phyloP scores from a whole-genome alignment of 2,113 vertebrate species.

The Ammospiza caudacuta region DNA sequence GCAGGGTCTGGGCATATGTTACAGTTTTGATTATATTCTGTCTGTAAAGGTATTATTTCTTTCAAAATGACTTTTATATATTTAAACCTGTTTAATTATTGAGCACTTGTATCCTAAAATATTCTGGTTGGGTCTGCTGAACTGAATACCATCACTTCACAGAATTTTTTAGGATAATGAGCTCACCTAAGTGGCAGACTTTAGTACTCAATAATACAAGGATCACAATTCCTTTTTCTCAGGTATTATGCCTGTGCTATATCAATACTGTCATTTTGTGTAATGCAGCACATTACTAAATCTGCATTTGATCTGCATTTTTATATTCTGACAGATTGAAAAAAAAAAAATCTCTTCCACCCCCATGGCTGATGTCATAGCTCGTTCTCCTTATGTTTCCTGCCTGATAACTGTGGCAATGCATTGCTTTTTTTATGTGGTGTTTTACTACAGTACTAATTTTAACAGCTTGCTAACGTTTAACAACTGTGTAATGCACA shows the following conservation, averaged over 20 bases:
- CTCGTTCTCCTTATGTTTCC: slow-evolving; percentile 17
- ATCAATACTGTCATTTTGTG: neutral
- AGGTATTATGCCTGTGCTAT: neutral
- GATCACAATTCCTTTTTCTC: neutral
- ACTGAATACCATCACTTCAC: neutral
- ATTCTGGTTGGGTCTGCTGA: neutral
- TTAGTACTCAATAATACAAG: neutral
- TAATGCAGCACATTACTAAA: neutral
- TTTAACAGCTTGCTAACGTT: slow-evolving; percentile 26
- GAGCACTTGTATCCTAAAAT: neutral
- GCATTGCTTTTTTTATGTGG: neutral
- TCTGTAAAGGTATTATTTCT: neutral
- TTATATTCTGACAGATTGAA: neutral
- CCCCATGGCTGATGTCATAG: slow-evolving; percentile 20
- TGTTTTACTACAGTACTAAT: slow-evolving; percentile 22
- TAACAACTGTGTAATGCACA: slow-evolving; percentile 8
- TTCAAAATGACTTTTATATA: neutral
- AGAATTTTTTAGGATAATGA: neutral
- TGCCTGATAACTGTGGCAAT: slow-evolving; percentile 1
- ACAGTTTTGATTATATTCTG: neutral
- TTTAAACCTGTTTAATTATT: neutral
- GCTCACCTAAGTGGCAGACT: neutral
- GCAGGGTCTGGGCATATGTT: neutral
- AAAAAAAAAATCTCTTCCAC: neutral
- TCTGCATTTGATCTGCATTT: neutral